A percentile compares a stretch with the other conserved stretches of the same genome.
Conservation (phyloP, 2,113 vertebrate species). For the Azemiops feae region DNA sequence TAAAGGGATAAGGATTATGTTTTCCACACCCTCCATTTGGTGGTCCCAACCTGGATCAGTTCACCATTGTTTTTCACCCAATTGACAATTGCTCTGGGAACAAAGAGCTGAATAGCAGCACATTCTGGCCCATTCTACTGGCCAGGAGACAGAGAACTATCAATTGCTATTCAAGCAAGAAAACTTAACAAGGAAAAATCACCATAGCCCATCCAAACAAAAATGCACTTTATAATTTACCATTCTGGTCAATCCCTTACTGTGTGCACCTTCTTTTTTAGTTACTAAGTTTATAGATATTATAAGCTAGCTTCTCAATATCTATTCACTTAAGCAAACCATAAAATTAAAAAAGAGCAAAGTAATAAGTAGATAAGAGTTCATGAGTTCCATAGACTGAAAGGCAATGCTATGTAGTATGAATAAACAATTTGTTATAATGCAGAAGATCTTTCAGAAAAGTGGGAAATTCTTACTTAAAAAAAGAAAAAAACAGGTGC, state of each 20-base stretch:
- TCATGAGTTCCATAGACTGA: slow-evolving; percentile 43
- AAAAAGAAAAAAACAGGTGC: slow-evolving; percentile 52
- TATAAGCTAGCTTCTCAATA: background rate
- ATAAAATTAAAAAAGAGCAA: background rate
- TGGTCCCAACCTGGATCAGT: background rate
- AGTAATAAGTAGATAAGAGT: slow-evolving; percentile 35
- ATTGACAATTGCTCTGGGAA: background rate
- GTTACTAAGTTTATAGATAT: background rate
- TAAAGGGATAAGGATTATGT: background rate
- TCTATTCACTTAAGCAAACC: background rate
- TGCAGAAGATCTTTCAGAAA: slow-evolving; percentile 35
- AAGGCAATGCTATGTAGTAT: slow-evolving; percentile 35
- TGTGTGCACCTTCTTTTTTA: background rate
- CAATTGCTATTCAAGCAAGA: background rate
- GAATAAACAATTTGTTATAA: slow-evolving; percentile 55
- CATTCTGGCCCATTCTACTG: background rate
- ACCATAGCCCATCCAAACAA: background rate
- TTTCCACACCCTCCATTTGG: background rate
- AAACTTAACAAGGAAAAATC: background rate
- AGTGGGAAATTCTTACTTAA: slow-evolving; percentile 61
- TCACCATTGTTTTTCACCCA: background rate
- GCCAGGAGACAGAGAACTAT: background rate
- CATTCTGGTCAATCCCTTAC: background rate
- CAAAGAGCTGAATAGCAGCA: background rate
- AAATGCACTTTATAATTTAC: background rate